Conservation (phyloP, 2,113 vertebrate species). For the Hippocampus barbouri region DNA sequence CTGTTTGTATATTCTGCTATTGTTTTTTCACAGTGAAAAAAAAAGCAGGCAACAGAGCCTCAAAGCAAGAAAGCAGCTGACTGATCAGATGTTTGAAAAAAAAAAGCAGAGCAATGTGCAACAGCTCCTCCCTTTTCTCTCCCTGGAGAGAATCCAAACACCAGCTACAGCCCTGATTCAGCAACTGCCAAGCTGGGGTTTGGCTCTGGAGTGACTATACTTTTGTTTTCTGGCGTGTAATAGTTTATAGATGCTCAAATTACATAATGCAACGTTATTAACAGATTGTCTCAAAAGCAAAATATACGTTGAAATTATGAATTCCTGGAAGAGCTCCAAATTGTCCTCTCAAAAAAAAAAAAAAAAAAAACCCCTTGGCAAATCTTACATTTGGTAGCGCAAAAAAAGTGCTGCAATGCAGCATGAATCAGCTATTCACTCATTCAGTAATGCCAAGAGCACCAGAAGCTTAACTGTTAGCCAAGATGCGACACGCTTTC, state of each 20-base stretch:
- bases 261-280: not conserved
- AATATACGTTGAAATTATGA: slow-evolving; percentile 7
- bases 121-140: slow-evolving; percentile 70
- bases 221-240: not conserved
- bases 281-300: not conserved
- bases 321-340: slow-evolving; percentile 1
- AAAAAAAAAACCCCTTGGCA: slow-evolving; percentile 33
- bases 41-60: slow-evolving; percentile 34
- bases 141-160: slow-evolving; percentile 84
- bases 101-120: slow-evolving; percentile 70
- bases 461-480: not conserved
- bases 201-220: slow-evolving; percentile 23
- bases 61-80: slow-evolving; percentile 61
- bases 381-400: slow-evolving; percentile 18
- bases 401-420: slow-evolving; percentile 55
- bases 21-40: slow-evolving; percentile 11
- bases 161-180: slow-evolving; percentile 82
- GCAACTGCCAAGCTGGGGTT: slow-evolving; percentile 69
- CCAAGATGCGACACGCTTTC: too few relatives aligned
- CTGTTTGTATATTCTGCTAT: not conserved
- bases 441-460: slow-evolving; percentile 5
- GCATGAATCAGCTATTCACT: slow-evolving; percentile 71
- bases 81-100: slow-evolving; percentile 69
- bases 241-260: not conserved
- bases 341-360: slow-evolving; percentile 15